Evolutionary conservation across 2,113 vertebrate genomes (phyloP), one percentile per base, ranked within the genome.

Genomic region (Cairina moschata): DNA sequence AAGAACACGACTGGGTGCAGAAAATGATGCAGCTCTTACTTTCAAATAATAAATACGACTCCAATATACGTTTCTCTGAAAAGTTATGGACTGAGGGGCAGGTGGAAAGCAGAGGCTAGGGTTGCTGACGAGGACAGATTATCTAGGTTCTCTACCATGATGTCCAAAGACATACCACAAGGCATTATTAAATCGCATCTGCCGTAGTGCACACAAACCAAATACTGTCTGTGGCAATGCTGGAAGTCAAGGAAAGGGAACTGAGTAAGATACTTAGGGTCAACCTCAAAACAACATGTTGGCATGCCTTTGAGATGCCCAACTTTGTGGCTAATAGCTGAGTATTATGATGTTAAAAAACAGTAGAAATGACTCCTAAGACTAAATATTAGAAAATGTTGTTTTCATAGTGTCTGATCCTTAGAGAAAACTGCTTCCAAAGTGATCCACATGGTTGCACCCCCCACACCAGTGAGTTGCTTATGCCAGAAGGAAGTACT

Each of bases 1-100:
- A 94, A 94, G 83, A 95, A 89, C 97, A 82, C 95, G 4, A 97
- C 96, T 94, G 96, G 96, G 93, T 79, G 97, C 96, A 96, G 92
- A 90, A 94, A 76, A 83, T 23, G 62, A 81, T 81, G 86, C 11
- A 10, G 77, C 46, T 93, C 78, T 81, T 91, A 77, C 93, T 96
- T 95, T 78, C 79, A 93, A 97, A 80, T 83, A 96, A 75, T 54
- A 96, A 91, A 91, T 71, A 71, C 74, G 34, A 6, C 55, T 38
- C 17, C 4, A 42, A 68, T 58, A 25, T 13, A 22, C 25, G 11
- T 80, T 88, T 63, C 67, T 69, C 40, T 48, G 56, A 31, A 66
- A 88, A 68, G 38, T 65, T 83, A 55, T 18, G 73, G 89, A 21
- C 58, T 86, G 72, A 88, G 34, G 25, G 69, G 23, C 4, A 67